Percentiles rank a stretch among this genome's conserved stretches.
Evolutionary conservation across 2,888 invertebrate species (phyloP).

Genomic region (Romanomermis culicivorax): DNA sequence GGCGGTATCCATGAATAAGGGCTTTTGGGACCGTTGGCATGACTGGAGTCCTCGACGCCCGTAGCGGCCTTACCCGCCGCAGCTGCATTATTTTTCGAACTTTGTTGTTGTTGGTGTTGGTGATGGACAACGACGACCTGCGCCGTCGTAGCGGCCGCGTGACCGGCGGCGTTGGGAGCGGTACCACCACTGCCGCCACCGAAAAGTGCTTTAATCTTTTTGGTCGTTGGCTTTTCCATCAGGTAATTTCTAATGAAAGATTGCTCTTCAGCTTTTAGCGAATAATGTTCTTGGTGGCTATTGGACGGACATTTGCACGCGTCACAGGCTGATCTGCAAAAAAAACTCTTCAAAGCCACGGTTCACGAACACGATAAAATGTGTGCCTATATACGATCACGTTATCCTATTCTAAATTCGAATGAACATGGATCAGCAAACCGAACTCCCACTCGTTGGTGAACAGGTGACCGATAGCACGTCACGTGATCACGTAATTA

Average conservation of each 20-base stretch:
- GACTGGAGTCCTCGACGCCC: background rate
- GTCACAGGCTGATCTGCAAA: background rate
- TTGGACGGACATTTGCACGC: background rate
- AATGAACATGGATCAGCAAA: no score
- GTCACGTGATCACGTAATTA: no score
- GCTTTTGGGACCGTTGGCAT: background rate
- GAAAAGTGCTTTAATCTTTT: background rate
- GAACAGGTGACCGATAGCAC: no score
- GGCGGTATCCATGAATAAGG: slow-evolving; percentile 50
- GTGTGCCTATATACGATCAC: no score
- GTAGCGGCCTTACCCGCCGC: background rate
- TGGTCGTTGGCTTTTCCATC: background rate
- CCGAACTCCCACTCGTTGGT: no score
- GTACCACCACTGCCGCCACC: background rate
- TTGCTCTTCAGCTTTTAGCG: background rate
- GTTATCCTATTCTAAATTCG: no score
- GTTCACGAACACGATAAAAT: no score
- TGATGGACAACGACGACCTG: background rate
- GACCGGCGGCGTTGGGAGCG: background rate
- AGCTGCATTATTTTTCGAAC: no score
- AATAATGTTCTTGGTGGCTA: background rate
- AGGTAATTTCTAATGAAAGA: background rate
- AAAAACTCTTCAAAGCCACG: no score
- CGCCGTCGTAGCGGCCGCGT: background rate
- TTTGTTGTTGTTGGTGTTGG: background rate